Conservation (phyloP, 2,797 vertebrate genomes). For the Hoplostethus atlanticus region DNA sequence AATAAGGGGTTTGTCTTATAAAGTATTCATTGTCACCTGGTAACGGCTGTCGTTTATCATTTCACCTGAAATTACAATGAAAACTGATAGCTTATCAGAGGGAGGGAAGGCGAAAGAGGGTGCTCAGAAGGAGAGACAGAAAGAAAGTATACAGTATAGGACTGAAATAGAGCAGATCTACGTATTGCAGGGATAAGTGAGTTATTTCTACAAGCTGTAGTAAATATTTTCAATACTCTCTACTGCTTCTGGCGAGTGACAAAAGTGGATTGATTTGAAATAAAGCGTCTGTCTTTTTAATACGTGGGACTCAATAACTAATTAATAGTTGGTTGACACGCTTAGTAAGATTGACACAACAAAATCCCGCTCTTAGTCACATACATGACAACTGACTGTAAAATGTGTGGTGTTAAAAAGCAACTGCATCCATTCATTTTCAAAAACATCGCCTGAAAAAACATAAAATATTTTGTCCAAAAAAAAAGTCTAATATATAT, state of each 20-base stretch:
- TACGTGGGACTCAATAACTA: not conserved
- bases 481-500: conserved; percentile 63
- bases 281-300: not conserved
- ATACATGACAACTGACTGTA: not conserved
- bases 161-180: conserved; percentile 57
- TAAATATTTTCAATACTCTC: conserved; percentile 47
- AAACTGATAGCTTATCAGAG: conserved; percentile 90
- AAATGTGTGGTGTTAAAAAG: no score
- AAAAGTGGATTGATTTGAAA: not conserved
- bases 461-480: conserved; percentile 25
- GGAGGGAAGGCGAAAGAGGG: conserved; percentile 72
- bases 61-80: conserved; percentile 92
- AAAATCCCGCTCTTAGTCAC: not conserved
- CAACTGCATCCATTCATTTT: conserved; percentile 18
- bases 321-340: not conserved
- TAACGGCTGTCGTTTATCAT: conserved; percentile 90
- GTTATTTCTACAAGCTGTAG: conserved; percentile 50
- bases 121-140: conserved; percentile 60
- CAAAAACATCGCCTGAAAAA: conserved; percentile 35
- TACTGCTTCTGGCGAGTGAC: conserved; percentile 14
- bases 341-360: not conserved
- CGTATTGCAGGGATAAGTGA: conserved; percentile 61
- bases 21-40: conserved; percentile 93
- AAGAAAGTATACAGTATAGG: conserved; percentile 35
- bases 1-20: conserved; percentile 92